A percentile compares a stretch with the other conserved stretches of the same genome.
These are phyloP conservation scores for Salpingus planirostris DNA, from an alignment of 2,888 invertebrate genomes.

Conservation along the genomic window DNA sequence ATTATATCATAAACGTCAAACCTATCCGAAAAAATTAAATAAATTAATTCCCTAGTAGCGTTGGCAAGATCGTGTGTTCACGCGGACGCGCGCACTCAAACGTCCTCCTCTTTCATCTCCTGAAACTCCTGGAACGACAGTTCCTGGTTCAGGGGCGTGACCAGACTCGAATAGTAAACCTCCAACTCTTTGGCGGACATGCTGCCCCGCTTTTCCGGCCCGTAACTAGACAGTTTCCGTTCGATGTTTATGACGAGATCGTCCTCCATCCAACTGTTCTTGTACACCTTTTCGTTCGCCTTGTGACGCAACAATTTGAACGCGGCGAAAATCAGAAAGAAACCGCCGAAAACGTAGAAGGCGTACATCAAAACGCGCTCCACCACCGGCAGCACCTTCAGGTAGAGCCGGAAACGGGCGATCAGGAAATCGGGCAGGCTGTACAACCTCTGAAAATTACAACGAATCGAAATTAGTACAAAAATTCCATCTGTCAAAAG, in stretches of 20 bases:
- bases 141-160: slow-evolving; percentile 22
- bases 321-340: slow-evolving; percentile 47
- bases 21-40: slow-evolving; percentile 7
- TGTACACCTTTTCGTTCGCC: slow-evolving; percentile 10
- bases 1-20: slow-evolving; percentile 1
- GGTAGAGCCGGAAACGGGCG: slow-evolving; percentile 60
- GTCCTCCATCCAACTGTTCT: slow-evolving; percentile 31
- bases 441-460: slow-evolving; percentile 56
- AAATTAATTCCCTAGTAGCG: too few species aligned
- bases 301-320: slow-evolving; percentile 27
- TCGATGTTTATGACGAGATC: slow-evolving; percentile 27
- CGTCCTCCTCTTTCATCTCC: slow-evolving; percentile 10
- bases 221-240: slow-evolving; percentile 30
- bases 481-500: not conserved
- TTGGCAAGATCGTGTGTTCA: too few species aligned
- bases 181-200: slow-evolving; percentile 34
- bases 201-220: slow-evolving; percentile 25
- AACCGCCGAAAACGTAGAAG: slow-evolving; percentile 44
- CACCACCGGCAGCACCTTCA: slow-evolving; percentile 59
- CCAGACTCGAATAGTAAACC: slow-evolving; percentile 27
- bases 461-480: not conserved
- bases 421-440: slow-evolving; percentile 53
- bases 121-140: slow-evolving; percentile 8
- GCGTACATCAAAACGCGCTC: slow-evolving; percentile 50
- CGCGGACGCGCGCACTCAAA: too few species aligned